Base-by-base conservation (phyloP, 2,113 vertebrate genomes). In the Xenus cinereus region DNA sequence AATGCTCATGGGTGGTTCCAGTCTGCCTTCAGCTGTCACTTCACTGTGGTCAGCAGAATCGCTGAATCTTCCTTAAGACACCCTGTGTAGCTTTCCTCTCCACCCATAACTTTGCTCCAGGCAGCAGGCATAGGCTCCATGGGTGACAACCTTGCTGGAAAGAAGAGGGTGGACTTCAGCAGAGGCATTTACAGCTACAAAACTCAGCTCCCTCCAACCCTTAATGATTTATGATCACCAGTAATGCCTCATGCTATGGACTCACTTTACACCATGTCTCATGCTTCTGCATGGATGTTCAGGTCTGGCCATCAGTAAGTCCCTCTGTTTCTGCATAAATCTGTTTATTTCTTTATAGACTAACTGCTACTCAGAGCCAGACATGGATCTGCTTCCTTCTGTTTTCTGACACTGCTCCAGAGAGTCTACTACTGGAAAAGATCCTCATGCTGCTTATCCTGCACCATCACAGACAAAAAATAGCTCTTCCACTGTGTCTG, bases 1-100 rank as follows among this genome's bases (percentile, higher is more conserved):
- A 0, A 4, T 48, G 16, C 23, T 56, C 3, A 0, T 26, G 15
- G 3, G 35, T 56, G 10, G 15, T 56, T 84, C 28, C 35, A 46
- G 19, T 59, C 37, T 46, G 33, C 28, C 43, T 64, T 75, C 37
- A 75, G 17, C 54, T 68, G 11, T 69, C 8, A 6, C 35, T 75
- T 37, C 32, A 16, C 54, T 64, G 41, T 51, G 35, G 27, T 41
- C 50, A 35, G 56, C 45, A 41, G 33, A 51, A 27, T 28, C 14
- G 3, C 33, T 53, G 43, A 81, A 64, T 71, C 33, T 30, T 57
- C 43, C 43, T 33, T 1, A 3, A 90, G 39, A 30, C 14, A 69
- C 33, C 28, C 27, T 69, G 14, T 17, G 10, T 50, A 57, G 62
- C 33, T 80, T 75, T 39, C 16, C 7, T 87, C 41, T 87, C 66